Evolutionary conservation across 2,113 vertebrate species (phyloP).

Genomic region (Amblyornis subalaris): DNA sequence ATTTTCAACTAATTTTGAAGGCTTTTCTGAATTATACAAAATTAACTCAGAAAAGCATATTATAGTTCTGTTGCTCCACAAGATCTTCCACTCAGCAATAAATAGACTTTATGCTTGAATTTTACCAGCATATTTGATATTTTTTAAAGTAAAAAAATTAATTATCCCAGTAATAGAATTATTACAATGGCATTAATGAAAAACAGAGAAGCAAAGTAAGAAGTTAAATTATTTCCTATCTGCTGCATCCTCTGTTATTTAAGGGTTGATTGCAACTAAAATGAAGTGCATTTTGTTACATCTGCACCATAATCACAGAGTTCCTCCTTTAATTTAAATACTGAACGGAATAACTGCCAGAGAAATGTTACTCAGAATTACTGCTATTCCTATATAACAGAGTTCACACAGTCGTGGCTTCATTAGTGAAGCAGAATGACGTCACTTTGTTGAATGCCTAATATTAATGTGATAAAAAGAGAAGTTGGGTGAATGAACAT

Average conservation of each 20-base stretch:
- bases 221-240: background rate
- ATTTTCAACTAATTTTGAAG: conserved; percentile 16
- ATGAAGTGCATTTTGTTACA: conserved; percentile 5
- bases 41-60: background rate
- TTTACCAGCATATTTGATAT: background rate
- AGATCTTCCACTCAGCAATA: background rate
- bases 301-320: background rate
- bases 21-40: background rate
- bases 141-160: background rate
- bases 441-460: background rate
- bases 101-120: background rate
- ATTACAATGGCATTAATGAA: background rate
- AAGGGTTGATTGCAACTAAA: background rate
- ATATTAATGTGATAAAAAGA: background rate
- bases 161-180: background rate
- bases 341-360: background rate
- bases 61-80: background rate
- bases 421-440: background rate
- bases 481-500: background rate
- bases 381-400: background rate
- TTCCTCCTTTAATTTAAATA: conserved; percentile 36
- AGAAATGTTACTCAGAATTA: background rate
- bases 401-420: background rate
- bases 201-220: conserved; percentile 5
- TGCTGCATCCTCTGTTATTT: background rate